Evolutionary conservation across 2,888 invertebrate genomes (phyloP), one percentile per base, ranked within the genome.

Genomic region (Drosophila rellima): DNA sequence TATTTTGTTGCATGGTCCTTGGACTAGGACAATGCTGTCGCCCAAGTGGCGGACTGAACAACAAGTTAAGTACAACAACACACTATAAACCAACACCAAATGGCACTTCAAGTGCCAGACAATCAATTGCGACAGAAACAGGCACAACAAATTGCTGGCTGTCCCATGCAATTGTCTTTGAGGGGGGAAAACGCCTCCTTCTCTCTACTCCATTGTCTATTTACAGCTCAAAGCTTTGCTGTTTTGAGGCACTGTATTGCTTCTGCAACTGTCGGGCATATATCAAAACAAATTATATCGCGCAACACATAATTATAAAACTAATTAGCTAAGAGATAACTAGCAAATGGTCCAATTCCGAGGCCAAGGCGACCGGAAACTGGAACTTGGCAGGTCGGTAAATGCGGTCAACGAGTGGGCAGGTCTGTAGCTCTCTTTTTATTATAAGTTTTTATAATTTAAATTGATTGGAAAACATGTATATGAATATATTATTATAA

Each of bases 311-410:
- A 88, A 84, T 88, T 88, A 78, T 74, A 75, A 88, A 88, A 74
- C 86, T 84, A 84, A 84, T 84, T 84, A 84, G 86, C 83, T 82
- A 64, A 70, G 78, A 77, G 86, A 83, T 83, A 80, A 20, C 56
- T 71, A 65, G 57, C 64, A 77, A 82, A 79, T 71, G 71, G 55
- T 54, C 31, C 23, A 44, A 18, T 48, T 33, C 13, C 2, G 23
- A 26, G 51, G 35, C 26, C 35, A 42, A 11, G 47, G 17, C 45
- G 59, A 26, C 57, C 68, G 39, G 29, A 57, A 45, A 33, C 33
- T 23, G 37, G 44, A 42, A 54, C 5, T 23, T 35, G 51, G 37
- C 15, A 51, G 45, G 15, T 39, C 42, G 2, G 40, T n/a, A 7
- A 17, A 47, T 17, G 29, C 17, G 29, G 42, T 42, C 42, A 42